These are phyloP conservation scores for Callipepla squamata DNA, from an alignment of 2,113 vertebrate species.

Conservation along the genomic window DNA sequence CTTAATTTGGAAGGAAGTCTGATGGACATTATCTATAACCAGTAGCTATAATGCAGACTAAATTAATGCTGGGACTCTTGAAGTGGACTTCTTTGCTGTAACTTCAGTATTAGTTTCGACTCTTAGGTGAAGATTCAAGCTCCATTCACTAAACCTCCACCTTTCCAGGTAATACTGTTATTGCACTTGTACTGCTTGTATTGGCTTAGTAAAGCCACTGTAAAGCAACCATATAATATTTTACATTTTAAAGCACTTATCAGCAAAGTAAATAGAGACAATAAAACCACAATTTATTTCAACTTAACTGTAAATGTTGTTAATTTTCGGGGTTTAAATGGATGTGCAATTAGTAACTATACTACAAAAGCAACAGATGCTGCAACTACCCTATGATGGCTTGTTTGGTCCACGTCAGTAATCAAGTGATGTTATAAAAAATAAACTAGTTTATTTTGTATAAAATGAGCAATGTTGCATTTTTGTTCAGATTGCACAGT, in stretches of 20 bases:
- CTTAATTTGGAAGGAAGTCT: not conserved
- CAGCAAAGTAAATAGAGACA: slow-evolving; percentile 58
- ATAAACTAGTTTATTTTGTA: slow-evolving; percentile 82
- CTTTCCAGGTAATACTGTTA: slow-evolving; percentile 71
- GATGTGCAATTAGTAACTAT: slow-evolving; percentile 47
- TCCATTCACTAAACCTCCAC: slow-evolving; percentile 43
- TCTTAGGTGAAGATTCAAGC: slow-evolving; percentile 26
- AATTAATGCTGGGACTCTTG: slow-evolving; percentile 30
- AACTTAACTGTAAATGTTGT: slow-evolving; percentile 30
- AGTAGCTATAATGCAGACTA: slow-evolving; percentile 46
- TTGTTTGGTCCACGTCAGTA: slow-evolving; percentile 83
- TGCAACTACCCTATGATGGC: slow-evolving; percentile 54
- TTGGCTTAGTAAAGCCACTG: slow-evolving; percentile 66
- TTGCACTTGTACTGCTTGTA: slow-evolving; percentile 78
- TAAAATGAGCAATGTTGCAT: slow-evolving; percentile 83
- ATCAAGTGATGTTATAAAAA: slow-evolving; percentile 82
- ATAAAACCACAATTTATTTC: slow-evolving; percentile 51
- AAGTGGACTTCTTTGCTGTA: not conserved
- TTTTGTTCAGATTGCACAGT: slow-evolving; percentile 83
- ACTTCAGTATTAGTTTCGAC: not conserved
- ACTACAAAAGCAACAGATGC: slow-evolving; percentile 56
- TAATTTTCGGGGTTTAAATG: slow-evolving; percentile 26
- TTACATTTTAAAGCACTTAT: slow-evolving; percentile 74
- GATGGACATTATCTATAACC: slow-evolving; percentile 34
- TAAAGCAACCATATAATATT: slow-evolving; percentile 67